Evolutionary conservation across 2,888 invertebrate genomes (phyloP), one percentile per base, ranked within the genome.

Genomic region (Synergus gifuensis): DNA sequence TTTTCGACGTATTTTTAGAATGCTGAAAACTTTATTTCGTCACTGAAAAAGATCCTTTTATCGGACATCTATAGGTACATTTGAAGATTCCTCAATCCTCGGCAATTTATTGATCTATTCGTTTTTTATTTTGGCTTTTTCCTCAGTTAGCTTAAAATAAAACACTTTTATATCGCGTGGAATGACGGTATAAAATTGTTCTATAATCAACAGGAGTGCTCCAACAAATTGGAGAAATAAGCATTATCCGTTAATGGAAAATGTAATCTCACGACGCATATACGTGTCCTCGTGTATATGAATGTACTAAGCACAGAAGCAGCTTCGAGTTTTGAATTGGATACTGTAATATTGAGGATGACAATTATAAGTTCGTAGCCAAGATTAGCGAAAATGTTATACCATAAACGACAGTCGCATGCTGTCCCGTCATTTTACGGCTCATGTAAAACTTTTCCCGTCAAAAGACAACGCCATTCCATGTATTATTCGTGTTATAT

Each of bases 201-300:
- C n/a, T n/a, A 49, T 83, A 83, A 83, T 83, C 82, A 83, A 80
- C 81, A 78, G 80, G 81, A 83, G 81, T 83, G 81, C 81, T 83
- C 79, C 83, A 82, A 83, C 83, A 82, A 83, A 82, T 83, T 83
- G 79, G 76, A 79, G 76, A 82, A 80, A 76, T 66, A 78, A 80
- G 83, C 83, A 82, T 83, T 83, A 83, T 82, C 82, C 82, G 82
- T 81, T 83, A 83, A 83, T 83, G 83, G 81, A 82, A 83, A 83
- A 77, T 77, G 78, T 79, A 79, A 79, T 79, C 79, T 79, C 79
- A 40, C 62, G 42, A 46, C 69, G 73, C 60, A 60, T 73, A 79
- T 73, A 79, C 46, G 28, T 77, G 46, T n/a, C 16, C 64, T 42
- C 63, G 46, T 49, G 63, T 49, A 44, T 14, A 62, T 18, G 16